Base-by-base conservation (phyloP, 2,888 invertebrate species). In the Apotomis turbidana region DNA sequence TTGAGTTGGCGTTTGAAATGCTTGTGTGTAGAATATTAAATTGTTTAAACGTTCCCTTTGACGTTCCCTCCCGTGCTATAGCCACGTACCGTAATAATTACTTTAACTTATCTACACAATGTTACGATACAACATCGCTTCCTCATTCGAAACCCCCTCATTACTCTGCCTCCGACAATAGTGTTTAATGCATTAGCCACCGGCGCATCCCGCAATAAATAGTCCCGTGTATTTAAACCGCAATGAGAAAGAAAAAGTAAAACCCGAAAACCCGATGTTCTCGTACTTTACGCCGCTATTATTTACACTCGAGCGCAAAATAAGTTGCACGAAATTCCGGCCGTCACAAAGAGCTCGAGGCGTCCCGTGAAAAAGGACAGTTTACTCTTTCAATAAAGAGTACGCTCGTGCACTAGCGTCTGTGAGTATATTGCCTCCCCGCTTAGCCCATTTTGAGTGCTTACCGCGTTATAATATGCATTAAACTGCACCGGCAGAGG, bases 1-100 rank as follows among this genome's bases (percentile, higher is more conserved):
- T 91, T 87, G 90, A 90, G 91, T 90, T 91, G 86, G 85, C 89
- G 88, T 90, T 91, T 90, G 86, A 88, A 91, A 90, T 90, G 88
- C 90, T 87, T 88, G 90, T 91, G 91, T 90, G 90, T 87, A 83
- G 93, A 93, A 93, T 93, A 93, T 92, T 90, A 93, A 93, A 92
- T 92, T 91, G 91, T 91, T 92, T 90, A 91, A 92, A 90, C 87
- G 89, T 88, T 90, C 89, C 90, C 90, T 90, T 90, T 89, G 88
- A 89, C 87, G 85, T 84, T 82, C 85, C 85, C 86, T 81, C 81
- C 78, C 81, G 78, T 83, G 83, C 82, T 82, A 83, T 83, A 84
- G 80, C 85, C 87, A 86, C 87, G 87, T 88, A 85, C 84, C 82
- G 85, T 84, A 80, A 88, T 90, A 90, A 91, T 91, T 90, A 89